Conservation (phyloP, 2,797 vertebrate genomes). For the Rhinatrema bivittatum region DNA sequence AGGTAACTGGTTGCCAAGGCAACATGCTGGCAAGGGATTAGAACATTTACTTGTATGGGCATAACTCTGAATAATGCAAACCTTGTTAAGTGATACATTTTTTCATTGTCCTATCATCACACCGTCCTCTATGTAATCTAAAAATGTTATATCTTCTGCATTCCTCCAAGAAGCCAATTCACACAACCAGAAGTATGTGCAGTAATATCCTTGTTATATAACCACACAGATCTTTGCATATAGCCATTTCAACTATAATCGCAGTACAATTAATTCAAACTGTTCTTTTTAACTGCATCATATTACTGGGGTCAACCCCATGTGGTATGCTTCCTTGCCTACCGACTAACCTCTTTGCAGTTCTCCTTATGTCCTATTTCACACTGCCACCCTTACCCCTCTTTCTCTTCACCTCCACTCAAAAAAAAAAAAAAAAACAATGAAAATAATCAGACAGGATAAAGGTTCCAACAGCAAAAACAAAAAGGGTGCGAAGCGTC, state of each 20-base stretch:
- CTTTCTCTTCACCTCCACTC: too few relatives aligned
- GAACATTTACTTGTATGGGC: conserved; percentile 53
- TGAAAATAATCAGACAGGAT: too few relatives aligned
- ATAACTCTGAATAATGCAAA: conserved; percentile 70
- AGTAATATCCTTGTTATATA: conserved; percentile 43
- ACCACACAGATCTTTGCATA: too few relatives aligned
- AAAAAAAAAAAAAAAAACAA: too few relatives aligned
- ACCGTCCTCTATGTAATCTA: conserved; percentile 38
- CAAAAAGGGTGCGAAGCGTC: neutral
- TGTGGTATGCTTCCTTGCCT: too few relatives aligned
- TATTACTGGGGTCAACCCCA: too few relatives aligned
- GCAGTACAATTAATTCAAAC: too few relatives aligned
- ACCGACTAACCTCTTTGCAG: too few relatives aligned
- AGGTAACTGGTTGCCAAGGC: conserved; percentile 71
- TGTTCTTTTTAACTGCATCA: too few relatives aligned
- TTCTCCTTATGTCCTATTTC: too few relatives aligned
- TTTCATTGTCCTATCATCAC: conserved; percentile 55
- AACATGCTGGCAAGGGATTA: conserved; percentile 65
- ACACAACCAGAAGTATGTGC: conserved; percentile 41
- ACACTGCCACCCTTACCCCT: too few relatives aligned
- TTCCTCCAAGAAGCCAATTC: conserved; percentile 40
- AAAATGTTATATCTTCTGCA: conserved; percentile 34
- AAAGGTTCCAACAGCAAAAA: conserved; percentile 6
- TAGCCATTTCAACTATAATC: too few relatives aligned
- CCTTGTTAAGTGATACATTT: conserved; percentile 64